phyloP scores from a whole-genome alignment of 2,888 invertebrate species.

The Lordiphosa andalusiaca region DNA sequence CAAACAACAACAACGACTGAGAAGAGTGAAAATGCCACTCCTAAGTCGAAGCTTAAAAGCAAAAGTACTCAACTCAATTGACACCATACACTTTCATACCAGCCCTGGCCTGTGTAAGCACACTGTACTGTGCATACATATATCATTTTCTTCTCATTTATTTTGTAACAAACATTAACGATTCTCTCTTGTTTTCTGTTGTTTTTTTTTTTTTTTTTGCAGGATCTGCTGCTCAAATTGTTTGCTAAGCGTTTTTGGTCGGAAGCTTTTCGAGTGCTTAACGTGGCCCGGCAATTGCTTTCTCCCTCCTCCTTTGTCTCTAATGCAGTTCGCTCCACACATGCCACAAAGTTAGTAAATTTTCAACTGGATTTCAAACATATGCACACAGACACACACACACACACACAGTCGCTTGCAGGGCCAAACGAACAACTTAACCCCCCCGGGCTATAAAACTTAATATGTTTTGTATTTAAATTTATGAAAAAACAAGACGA shows the following conservation, averaged over 20 bases:
- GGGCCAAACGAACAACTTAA: slow-evolving; percentile 35
- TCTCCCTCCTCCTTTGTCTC: slow-evolving; percentile 7
- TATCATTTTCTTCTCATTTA: slow-evolving; percentile 11
- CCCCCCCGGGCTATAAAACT: slow-evolving; percentile 64
- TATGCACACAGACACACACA: slow-evolving; percentile 19
- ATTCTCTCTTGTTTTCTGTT: slow-evolving; percentile 8
- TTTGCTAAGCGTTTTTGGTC: slow-evolving; percentile 32
- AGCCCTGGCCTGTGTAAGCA: not conserved
- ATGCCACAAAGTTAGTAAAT: slow-evolving; percentile 52
- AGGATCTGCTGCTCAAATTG: slow-evolving; percentile 31
- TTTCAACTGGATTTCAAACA: slow-evolving; percentile 56
- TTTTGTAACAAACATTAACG: slow-evolving; percentile 2
- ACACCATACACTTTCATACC: too few relatives aligned
- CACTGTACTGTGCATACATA: slow-evolving; percentile 3
- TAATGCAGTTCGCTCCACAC: slow-evolving; percentile 49
- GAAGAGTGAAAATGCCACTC: too few relatives aligned
- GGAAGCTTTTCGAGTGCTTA: slow-evolving; percentile 19
- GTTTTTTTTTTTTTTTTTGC: slow-evolving; percentile 23
- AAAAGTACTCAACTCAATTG: too few relatives aligned
- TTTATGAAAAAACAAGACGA: slow-evolving; percentile 53
- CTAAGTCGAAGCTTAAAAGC: too few relatives aligned
- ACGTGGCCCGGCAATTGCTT: slow-evolving; percentile 9
- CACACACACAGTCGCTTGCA: not conserved
- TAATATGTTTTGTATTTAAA: slow-evolving; percentile 73
- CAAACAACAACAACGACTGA: too few relatives aligned